phyloP scores from a whole-genome alignment of 2,797 vertebrate genomes.

The Phoebastria nigripes region DNA sequence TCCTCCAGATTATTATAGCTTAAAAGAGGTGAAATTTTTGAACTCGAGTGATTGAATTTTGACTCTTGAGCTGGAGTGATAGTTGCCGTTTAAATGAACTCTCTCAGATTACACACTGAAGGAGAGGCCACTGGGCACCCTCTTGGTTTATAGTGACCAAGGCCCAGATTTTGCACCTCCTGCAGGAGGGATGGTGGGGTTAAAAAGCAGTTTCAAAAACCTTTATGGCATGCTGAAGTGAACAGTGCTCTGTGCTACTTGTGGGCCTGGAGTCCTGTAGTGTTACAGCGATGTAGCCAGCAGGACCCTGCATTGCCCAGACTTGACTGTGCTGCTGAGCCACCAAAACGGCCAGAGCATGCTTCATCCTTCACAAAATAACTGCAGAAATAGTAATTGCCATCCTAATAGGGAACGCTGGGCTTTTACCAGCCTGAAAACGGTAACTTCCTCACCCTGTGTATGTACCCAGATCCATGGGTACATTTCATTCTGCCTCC shows the following conservation, averaged over 20 bases:
- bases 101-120: neutral
- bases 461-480: neutral
- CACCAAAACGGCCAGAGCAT: neutral
- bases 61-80: neutral
- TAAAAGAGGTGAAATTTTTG: neutral
- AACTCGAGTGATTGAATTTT: neutral
- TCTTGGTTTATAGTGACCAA: neutral
- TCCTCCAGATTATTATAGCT: neutral
- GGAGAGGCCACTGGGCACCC: neutral
- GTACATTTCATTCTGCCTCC: fast-evolving
- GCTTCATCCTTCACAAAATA: neutral
- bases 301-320: neutral
- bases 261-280: neutral
- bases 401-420: fast-evolving
- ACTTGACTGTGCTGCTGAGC: neutral
- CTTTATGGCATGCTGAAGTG: too few relatives aligned
- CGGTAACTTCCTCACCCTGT: neutral
- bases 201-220: neutral
- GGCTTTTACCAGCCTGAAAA: neutral
- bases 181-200: neutral
- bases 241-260: neutral
- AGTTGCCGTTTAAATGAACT: neutral
- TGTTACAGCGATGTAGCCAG: neutral
- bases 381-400: neutral
- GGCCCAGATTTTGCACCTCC: neutral